Conservation (phyloP, 2,888 invertebrate genomes). For the Cybosia mesomella region DNA sequence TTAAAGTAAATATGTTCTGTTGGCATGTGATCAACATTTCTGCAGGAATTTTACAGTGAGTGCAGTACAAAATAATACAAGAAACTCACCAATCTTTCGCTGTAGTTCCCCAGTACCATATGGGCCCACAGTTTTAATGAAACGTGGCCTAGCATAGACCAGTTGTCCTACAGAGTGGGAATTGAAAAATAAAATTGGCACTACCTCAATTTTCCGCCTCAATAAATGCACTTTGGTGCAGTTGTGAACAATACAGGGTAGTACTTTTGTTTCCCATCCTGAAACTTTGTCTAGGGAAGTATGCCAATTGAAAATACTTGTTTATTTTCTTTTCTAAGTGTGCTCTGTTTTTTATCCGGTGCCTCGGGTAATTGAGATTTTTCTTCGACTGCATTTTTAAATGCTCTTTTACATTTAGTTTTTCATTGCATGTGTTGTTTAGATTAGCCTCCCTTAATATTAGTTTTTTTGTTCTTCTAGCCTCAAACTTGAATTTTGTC, state of each 20-base stretch:
- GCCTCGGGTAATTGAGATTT: slow-evolving; percentile 42
- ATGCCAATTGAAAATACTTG: slow-evolving; percentile 72
- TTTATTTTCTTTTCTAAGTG: slow-evolving; percentile 64
- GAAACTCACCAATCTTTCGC: slow-evolving; percentile 25
- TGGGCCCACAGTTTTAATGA: slow-evolving; percentile 45
- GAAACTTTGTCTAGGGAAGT: slow-evolving; percentile 67
- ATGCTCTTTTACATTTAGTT: slow-evolving; percentile 19
- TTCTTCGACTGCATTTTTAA: slow-evolving; percentile 26
- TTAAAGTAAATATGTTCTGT: background rate
- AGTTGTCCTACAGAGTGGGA: slow-evolving; percentile 48
- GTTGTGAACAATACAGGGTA: slow-evolving; percentile 60
- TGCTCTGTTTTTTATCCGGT: slow-evolving; percentile 54
- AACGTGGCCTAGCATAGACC: slow-evolving; percentile 50
- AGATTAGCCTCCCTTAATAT: background rate
- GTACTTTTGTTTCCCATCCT: slow-evolving; percentile 57
- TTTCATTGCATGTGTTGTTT: background rate
- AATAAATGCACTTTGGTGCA: slow-evolving; percentile 74
- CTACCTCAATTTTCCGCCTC: slow-evolving; percentile 77
- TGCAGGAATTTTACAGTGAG: background rate
- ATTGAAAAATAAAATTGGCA: slow-evolving; percentile 82
- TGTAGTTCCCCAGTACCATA: slow-evolving; percentile 38
- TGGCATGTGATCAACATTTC: slow-evolving; percentile 18
- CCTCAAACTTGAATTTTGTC: too few species aligned
- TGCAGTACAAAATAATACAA: slow-evolving; percentile 35
- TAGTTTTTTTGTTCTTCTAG: too few species aligned